Percentiles rank a stretch among this genome's conserved stretches.
phyloP scores from a whole-genome alignment of 2,113 vertebrate species.

The Oncorhynchus keta region DNA sequence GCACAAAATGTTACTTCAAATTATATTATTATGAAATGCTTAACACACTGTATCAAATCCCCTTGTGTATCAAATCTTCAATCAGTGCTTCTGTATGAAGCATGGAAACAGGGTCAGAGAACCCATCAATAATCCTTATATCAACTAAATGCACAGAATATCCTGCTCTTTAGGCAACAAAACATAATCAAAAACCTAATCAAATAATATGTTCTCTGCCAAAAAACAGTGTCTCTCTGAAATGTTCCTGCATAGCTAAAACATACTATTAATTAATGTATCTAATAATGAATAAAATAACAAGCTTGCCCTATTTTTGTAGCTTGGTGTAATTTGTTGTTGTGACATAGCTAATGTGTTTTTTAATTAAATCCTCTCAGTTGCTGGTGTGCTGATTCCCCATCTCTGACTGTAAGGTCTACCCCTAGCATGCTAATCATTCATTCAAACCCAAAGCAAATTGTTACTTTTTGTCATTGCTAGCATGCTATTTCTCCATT shows the following conservation, averaged over 20 bases:
- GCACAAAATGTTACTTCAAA: conserved; percentile 34
- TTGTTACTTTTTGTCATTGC: background rate
- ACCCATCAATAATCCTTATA: conserved; percentile 19
- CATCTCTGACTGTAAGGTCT: background rate
- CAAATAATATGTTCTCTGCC: background rate
- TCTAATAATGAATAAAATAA: conserved; percentile 18
- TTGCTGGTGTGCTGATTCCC: conserved; percentile 39
- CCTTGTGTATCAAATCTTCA: conserved; percentile 25
- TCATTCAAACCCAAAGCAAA: background rate
- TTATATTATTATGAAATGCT: conserved; percentile 18
- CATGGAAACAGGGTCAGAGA: conserved; percentile 37
- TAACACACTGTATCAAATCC: conserved; percentile 2
- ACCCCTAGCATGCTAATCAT: background rate
- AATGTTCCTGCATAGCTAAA: conserved; percentile 25
- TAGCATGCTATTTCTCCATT: background rate
- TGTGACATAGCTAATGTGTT: conserved; percentile 8
- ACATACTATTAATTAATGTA: conserved; percentile 8
- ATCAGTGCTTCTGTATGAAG: conserved; percentile 11
- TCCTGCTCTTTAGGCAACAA: background rate
- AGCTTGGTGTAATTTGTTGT: conserved; percentile 24
- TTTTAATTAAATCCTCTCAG: conserved; percentile 14
- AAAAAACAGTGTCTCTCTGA: conserved; percentile 18
- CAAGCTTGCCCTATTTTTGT: conserved; percentile 27
- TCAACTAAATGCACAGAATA: conserved; percentile 32
- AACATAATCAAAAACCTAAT: background rate